Evolutionary conservation across 2,113 vertebrate genomes (phyloP), one percentile per base, ranked within the genome.

Genomic region (Panthera tigris): DNA sequence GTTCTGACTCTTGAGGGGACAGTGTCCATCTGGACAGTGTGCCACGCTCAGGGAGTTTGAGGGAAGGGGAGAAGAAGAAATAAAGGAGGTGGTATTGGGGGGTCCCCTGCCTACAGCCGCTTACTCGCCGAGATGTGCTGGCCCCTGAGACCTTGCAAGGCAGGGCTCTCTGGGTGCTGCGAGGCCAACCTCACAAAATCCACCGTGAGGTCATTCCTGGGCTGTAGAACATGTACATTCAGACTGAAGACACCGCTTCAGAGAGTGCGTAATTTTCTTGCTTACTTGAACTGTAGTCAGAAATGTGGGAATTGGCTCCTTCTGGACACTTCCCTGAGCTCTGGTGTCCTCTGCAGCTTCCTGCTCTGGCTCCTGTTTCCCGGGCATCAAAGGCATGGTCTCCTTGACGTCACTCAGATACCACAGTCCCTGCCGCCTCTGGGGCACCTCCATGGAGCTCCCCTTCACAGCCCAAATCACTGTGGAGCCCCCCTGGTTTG

Each of bases 371-470:
- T 71, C 90, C 55, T 31, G 29, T 13, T n/a, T 13, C 9, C 41
- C 0, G 0, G 66, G 57, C 55, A 55, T 27, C 80, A 39, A 15
- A 61, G 81, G 55, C 27, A 33, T 33, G 4, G 12, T 76, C 36
- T 39, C 48, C 19, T 86, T 1, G 1, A 45, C 27, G 73, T 63
- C 19, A 16, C 89, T 71, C 65, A 2, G 52, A 27, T 1, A 39
- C 7, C 9, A 16, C 13, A 1, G 68, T 33, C 66, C 6, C 31
- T 36, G 68, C 45, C 3, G 0, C 23, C n/a, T 18, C 2, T 12
- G 6, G 15, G 78, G 52, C 0, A 3, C 41, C 23, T 36, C 29
- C 52, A 7, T 1, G 5, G 4, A 0, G 6, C 2, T 4, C 48
- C 25, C 15, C 19, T 19, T 36, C 0, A 0, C 0, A 5, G n/a